phyloP scores from a whole-genome alignment of 2,113 vertebrate genomes.

The Rafetus swinhoei region DNA sequence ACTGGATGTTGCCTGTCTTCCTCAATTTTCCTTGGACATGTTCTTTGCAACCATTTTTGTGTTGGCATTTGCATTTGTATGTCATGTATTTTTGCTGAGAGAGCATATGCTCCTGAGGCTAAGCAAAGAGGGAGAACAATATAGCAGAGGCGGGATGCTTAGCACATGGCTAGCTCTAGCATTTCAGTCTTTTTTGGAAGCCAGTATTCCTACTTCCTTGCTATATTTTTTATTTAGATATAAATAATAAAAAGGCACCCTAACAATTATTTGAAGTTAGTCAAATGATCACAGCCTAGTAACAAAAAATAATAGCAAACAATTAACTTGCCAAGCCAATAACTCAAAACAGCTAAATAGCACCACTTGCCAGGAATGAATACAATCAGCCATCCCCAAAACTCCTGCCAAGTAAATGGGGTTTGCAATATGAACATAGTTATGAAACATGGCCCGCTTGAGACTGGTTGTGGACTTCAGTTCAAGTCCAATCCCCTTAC shows the following conservation, averaged over 20 bases:
- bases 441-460: background rate
- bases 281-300: background rate
- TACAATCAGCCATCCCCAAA: background rate
- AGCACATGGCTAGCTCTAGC: background rate
- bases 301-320: background rate
- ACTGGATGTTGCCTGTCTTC: background rate
- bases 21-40: background rate
- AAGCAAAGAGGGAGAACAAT: background rate
- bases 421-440: background rate
- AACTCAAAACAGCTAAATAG: background rate
- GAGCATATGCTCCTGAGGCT: background rate
- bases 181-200: background rate
- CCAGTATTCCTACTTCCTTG: background rate
- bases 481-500: background rate
- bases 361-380: background rate
- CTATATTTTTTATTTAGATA: background rate
- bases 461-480: background rate
- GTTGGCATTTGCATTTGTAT: background rate
- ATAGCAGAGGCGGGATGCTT: background rate
- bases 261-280: background rate
- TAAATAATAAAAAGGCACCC: background rate
- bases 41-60: background rate
- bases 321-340: background rate
- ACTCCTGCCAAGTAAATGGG: background rate
- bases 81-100: background rate